Base-by-base conservation (phyloP, 2,797 vertebrate species). In the Columba guinea region DNA sequence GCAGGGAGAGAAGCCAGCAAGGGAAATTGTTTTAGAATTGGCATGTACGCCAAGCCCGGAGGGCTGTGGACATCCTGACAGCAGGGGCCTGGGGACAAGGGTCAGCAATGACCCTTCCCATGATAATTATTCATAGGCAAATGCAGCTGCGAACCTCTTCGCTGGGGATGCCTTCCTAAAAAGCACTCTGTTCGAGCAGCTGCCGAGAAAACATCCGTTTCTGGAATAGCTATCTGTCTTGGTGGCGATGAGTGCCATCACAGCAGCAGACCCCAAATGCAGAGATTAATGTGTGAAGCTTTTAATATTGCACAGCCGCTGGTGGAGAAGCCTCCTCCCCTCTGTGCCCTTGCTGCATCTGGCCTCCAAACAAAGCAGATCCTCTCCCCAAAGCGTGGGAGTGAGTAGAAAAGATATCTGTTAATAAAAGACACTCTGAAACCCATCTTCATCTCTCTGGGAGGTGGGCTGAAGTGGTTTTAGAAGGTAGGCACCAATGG, bases 11-110 rank as follows among this genome's bases (percentile, higher is more conserved):
- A 28, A 85, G 52, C 11, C 1, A 1, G 37, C 75, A 85, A 89
- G 23, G 68, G 44, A 88, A 91, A 84, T 84, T 6, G 3, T 64
- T 80, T 77, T 34, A 52, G 22, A 92, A 32, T 2, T 60, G 64
- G 56, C 64, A 91, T 39, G 90, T 90, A 74, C 7, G 2, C 15
- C 67, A 63, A 93, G 65, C 78, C 87, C 2, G 0, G 64, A 84
- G 79, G 63, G 82, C 87, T 94, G 26, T 79, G 95, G 90, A 95
- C 78, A 94, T 91, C 91, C 87, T 89, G 82, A 69, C 34, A 78
- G 79, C 73, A 89, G 3, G 1, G 53, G 78, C 81, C 39, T 68
- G 67, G 65, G 85, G 53, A 82, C 90, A 96, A 63, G 70, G 93
- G 84, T 94, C 95, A 92, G 90, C 80, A 49, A 10, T 51, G 74